phyloP scores from a whole-genome alignment of 1,140 invertebrate genomes.

The Zaprionus camerounensis region DNA sequence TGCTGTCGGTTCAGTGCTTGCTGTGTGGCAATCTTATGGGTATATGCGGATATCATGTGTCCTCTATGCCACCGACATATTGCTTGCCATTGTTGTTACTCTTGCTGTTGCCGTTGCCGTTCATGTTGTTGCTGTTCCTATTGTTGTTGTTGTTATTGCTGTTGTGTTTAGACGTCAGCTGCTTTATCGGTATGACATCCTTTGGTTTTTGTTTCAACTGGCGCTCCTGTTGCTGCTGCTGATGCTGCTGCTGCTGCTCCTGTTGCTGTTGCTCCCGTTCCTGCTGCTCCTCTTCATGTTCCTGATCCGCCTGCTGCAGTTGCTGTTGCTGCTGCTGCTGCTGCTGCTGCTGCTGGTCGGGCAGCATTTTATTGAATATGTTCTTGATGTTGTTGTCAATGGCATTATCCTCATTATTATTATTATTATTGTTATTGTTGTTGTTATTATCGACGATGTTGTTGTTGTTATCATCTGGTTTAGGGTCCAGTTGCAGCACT shows the following conservation, averaged over 20 bases:
- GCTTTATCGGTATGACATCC: conserved; percentile 81
- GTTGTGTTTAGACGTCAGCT: conserved; percentile 61
- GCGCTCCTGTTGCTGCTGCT: conserved; percentile 39
- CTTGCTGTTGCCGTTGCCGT: conserved; percentile 19
- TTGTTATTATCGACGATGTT: conserved; percentile 50
- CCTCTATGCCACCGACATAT: conserved; percentile 58
- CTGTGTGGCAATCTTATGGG: conserved; percentile 72
- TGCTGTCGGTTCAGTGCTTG: conserved; percentile 59
- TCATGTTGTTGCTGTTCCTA: conserved; percentile 17
- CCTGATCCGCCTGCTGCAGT: conserved; percentile 11
- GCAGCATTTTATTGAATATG: conserved; percentile 61
- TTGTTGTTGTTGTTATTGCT: conserved; percentile 28
- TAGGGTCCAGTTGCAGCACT: conserved; percentile 80
- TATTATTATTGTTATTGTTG: conserved; percentile 48
- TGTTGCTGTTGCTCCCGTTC: conserved; percentile 16
- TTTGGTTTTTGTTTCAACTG: conserved; percentile 65
- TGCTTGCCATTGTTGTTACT: conserved; percentile 42
- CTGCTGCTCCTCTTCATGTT: conserved; percentile 38
- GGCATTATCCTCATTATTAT: conserved; percentile 44
- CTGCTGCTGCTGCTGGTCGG: conserved; percentile 48
- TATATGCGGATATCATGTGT: conserved; percentile 80
- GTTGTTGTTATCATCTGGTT: conserved; percentile 63
- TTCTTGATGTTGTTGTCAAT: conserved; percentile 46
- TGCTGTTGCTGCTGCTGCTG: conserved; percentile 13
- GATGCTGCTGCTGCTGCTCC: not conserved